These are phyloP conservation scores for Megathymus violae DNA, from an alignment of 1,140 invertebrate genomes.

Conservation along the genomic window DNA sequence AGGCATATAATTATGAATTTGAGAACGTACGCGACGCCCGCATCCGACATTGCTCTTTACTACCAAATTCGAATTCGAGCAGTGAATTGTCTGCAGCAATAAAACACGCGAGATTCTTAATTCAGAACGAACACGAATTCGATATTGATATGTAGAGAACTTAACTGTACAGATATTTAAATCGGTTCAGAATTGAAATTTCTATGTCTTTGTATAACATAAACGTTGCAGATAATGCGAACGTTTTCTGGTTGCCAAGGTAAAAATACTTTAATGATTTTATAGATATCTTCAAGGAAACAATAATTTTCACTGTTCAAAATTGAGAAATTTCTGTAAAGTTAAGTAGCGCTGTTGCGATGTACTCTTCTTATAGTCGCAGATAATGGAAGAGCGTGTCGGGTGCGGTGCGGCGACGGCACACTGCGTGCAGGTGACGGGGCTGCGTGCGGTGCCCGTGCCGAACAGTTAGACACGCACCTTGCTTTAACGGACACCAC, in stretches of 20 bases:
- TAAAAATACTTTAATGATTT: too few relatives aligned
- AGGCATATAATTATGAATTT: slow-evolving; percentile 68
- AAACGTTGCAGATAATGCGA: too few relatives aligned
- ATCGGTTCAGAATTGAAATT: too few relatives aligned
- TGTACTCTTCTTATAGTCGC: background rate
- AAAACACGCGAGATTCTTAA: background rate
- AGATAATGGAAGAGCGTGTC: slow-evolving; percentile 21
- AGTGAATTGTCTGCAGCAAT: background rate
- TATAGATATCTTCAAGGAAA: too few relatives aligned
- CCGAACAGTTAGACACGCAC: slow-evolving; percentile 86
- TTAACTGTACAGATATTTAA: slow-evolving; percentile 9
- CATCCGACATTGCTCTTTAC: slow-evolving; percentile 28
- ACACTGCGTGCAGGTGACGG: slow-evolving; percentile 80
- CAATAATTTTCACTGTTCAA: background rate
- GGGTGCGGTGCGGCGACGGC: slow-evolving; percentile 58
- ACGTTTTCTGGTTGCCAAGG: too few relatives aligned
- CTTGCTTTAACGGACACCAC: slow-evolving; percentile 98
- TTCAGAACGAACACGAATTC: slow-evolving; percentile 2
- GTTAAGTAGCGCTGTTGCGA: background rate
- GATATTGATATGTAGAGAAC: slow-evolving; percentile 27
- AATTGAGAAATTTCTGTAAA: slow-evolving; percentile 6
- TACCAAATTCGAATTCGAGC: slow-evolving; percentile 26
- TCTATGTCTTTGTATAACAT: too few relatives aligned
- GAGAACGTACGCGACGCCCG: slow-evolving; percentile 52
- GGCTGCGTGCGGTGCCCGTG: slow-evolving; percentile 85